A percentile compares a stretch with the other conserved stretches of the same genome.
phyloP scores from a whole-genome alignment of 2,888 invertebrate genomes.

The Lasioglossum villosulum region DNA sequence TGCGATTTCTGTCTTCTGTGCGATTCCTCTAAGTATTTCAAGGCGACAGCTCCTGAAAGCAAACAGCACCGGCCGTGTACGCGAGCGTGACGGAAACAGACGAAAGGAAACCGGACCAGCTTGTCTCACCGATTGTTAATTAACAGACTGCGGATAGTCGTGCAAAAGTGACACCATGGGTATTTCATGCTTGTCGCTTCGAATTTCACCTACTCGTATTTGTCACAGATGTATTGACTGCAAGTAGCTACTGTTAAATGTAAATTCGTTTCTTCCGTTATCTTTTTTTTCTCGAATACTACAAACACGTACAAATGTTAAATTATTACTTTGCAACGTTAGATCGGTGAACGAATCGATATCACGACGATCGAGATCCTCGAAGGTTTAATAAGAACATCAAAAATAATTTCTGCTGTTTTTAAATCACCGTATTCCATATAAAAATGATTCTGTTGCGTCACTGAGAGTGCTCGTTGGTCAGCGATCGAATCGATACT shows the following conservation, averaged over 20 bases:
- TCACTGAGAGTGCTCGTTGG: not conserved
- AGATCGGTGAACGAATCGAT: too few relatives aligned
- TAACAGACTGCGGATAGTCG: not conserved
- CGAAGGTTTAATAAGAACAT: not conserved
- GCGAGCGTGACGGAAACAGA: conserved; percentile 68
- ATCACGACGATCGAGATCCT: not conserved
- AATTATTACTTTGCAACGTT: not conserved
- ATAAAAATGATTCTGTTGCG: not conserved
- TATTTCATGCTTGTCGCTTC: not conserved
- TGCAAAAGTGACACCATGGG: not conserved
- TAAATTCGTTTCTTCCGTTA: too few relatives aligned
- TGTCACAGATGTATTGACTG: not conserved
- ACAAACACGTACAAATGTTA: not conserved
- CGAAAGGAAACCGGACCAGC: conserved; percentile 27
- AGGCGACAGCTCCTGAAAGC: conserved; percentile 85
- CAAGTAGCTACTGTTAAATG: not conserved
- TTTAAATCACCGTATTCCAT: not conserved
- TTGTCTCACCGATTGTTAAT: not conserved
- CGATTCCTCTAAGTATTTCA: conserved; percentile 83
- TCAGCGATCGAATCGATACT: not conserved
- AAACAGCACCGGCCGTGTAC: conserved; percentile 81
- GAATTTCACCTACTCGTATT: not conserved
- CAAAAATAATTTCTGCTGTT: not conserved
- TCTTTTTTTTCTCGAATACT: not conserved
- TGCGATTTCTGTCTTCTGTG: conserved; percentile 64